Conservation (phyloP, 2,113 vertebrate species). For the Pelobates fuscus region DNA sequence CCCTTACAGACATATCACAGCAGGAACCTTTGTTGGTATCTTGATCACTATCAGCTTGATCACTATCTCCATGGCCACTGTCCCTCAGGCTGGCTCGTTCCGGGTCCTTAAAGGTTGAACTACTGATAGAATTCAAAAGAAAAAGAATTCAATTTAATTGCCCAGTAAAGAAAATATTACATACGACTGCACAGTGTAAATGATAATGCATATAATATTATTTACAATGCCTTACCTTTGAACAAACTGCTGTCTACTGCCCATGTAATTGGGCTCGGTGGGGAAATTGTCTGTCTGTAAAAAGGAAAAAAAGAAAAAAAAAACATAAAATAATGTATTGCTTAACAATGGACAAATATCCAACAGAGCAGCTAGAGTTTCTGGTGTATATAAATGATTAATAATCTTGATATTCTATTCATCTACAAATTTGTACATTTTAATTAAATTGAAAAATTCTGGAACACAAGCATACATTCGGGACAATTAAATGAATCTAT, state of each 20-base stretch:
- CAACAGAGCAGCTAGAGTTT: constrained; percentile 87
- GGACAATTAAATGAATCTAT: constrained; percentile 78
- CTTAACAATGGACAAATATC: constrained; percentile 80
- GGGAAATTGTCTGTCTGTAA: constrained; percentile 99
- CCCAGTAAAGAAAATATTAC: constrained; percentile 25
- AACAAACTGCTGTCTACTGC: constrained; percentile 99
- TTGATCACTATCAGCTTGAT: constrained; percentile 99
- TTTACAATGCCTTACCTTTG: constrained; percentile 96
- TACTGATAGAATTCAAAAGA: constrained; percentile 74
- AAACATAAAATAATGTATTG: constrained; percentile 71
- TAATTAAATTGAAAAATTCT: constrained; percentile 82
- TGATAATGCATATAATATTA: constrained; percentile 69
- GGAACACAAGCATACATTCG: constrained; percentile 77
- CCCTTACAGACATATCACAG: constrained; percentile 99
- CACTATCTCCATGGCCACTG: constrained; percentile 98
- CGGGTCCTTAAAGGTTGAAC: constrained; percentile 97
- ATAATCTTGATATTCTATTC: constrained; percentile 83
- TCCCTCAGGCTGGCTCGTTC: constrained; percentile 98
- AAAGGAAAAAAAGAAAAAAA: constrained; percentile 87
- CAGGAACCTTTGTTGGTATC: constrained; percentile 99
- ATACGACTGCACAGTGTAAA: neutral
- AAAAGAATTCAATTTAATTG: constrained; percentile 25
- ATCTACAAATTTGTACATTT: constrained; percentile 83
- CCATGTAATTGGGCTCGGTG: constrained; percentile 99
- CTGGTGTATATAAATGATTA: constrained; percentile 86